Conservation (phyloP, 2,113 vertebrate genomes). For the Triplophysa dalaica region DNA sequence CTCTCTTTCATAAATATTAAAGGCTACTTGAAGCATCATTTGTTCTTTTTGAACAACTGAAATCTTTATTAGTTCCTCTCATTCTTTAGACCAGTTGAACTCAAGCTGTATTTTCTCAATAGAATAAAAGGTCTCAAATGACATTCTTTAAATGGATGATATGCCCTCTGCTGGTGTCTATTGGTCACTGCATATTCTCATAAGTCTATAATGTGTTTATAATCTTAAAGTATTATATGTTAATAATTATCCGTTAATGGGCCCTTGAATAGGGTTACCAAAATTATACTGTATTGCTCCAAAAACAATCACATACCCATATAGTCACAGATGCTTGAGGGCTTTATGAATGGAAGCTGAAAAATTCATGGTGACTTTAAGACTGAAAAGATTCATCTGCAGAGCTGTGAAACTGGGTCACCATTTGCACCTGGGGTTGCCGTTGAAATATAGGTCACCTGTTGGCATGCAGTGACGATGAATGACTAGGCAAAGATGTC, state of each 20-base stretch:
- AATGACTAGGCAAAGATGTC: constrained; percentile 20
- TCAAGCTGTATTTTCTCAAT: neutral
- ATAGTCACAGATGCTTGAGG: no score
- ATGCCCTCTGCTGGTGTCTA: constrained; percentile 26
- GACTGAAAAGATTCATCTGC: constrained; percentile 1
- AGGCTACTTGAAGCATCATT: no score
- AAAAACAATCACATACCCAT: neutral
- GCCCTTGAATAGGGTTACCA: no score
- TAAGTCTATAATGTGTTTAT: neutral
- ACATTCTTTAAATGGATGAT: neutral
- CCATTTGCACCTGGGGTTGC: constrained; percentile 11
- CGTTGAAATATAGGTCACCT: constrained; percentile 16
- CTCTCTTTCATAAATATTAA: no score
- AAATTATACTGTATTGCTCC: no score
- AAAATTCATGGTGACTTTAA: constrained; percentile 29
- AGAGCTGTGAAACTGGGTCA: constrained; percentile 40
- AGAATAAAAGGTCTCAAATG: neutral
- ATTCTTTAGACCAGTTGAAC: neutral
- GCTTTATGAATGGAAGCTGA: neutral
- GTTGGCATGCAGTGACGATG: neutral
- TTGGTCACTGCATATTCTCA: neutral
- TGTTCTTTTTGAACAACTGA: neutral
- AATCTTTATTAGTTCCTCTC: neutral
- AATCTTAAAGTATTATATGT: no score
- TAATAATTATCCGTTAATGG: no score